Percentiles rank a stretch among this genome's conserved stretches.
phyloP scores from a whole-genome alignment of 2,113 vertebrate species.

The Ophiodon elongatus region DNA sequence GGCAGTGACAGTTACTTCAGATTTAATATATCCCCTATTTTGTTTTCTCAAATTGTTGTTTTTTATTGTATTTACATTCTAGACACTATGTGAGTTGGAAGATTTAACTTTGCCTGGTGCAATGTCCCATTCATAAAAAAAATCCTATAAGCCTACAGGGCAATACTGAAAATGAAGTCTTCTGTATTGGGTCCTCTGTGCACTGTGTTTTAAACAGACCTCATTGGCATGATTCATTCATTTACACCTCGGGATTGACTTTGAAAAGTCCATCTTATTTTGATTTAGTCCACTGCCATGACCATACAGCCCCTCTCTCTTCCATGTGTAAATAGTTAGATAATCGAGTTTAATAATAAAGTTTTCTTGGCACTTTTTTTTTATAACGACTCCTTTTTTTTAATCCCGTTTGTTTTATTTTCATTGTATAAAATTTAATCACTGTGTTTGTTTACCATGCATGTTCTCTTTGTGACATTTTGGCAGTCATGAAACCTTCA shows the following conservation, averaged over 20 bases:
- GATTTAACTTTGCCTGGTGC: slow-evolving; percentile 32
- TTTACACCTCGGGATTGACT: slow-evolving; percentile 63
- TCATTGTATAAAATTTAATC: slow-evolving; percentile 30
- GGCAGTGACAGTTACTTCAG: not conserved
- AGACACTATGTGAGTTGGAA: not conserved
- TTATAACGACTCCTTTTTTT: not conserved
- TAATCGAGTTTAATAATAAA: not conserved
- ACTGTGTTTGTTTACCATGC: slow-evolving; percentile 36
- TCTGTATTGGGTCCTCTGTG: slow-evolving; percentile 19
- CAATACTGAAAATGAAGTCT: slow-evolving; percentile 23
- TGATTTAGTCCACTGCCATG: slow-evolving; percentile 62
- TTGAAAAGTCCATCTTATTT: slow-evolving; percentile 65
- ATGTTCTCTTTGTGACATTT: slow-evolving; percentile 37
- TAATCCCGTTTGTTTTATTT: not conserved
- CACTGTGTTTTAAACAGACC: slow-evolving; percentile 52
- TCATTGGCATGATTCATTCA: slow-evolving; percentile 37
- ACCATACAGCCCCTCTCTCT: slow-evolving; percentile 36
- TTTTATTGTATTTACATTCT: not conserved
- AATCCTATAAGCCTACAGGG: slow-evolving; percentile 21
- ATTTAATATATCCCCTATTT: not conserved
- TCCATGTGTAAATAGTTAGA: slow-evolving; percentile 26
- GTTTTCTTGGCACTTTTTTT: not conserved
- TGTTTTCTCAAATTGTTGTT: not conserved
- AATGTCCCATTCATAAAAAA: slow-evolving; percentile 29
- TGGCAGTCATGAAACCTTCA: slow-evolving; percentile 28